These are phyloP conservation scores for Tokudaia muenninki DNA, from an alignment of 2,797 vertebrate species.

Conservation along the genomic window DNA sequence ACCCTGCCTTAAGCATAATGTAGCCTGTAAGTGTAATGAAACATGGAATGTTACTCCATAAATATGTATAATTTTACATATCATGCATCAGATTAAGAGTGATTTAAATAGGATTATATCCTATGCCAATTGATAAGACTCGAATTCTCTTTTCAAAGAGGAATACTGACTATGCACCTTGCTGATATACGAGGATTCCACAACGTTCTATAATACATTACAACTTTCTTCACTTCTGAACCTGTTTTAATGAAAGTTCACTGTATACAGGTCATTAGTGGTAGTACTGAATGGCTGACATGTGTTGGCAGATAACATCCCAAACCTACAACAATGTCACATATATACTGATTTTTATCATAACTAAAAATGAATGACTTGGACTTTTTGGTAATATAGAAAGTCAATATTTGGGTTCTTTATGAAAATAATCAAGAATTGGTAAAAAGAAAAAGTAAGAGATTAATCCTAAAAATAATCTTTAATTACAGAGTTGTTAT, in stretches of 20 bases:
- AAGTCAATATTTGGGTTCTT: not conserved
- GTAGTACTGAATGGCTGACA: not conserved
- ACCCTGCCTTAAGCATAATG: not conserved
- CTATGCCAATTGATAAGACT: not conserved
- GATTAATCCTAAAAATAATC: not conserved
- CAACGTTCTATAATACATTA: not conserved
- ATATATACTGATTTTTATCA: conserved; percentile 63
- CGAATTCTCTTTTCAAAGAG: not conserved
- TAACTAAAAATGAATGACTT: conserved; percentile 24
- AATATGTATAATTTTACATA: not conserved
- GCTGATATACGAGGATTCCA: not conserved
- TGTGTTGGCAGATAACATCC: not conserved
- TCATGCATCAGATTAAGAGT: not conserved
- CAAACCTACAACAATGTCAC: conserved; percentile 13
- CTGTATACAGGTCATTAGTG: not conserved
- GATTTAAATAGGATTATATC: not conserved
- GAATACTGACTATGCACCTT: not conserved
- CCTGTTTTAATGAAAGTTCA: not conserved
- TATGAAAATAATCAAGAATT: not conserved
- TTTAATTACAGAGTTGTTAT: not conserved
- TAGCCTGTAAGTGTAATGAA: not conserved
- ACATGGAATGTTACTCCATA: not conserved
- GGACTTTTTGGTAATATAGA: not conserved
- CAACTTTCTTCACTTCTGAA: not conserved
- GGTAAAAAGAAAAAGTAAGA: not conserved